These are phyloP conservation scores for Drosophila seguyi DNA, from an alignment of 1,140 invertebrate species.

Conservation along the genomic window DNA sequence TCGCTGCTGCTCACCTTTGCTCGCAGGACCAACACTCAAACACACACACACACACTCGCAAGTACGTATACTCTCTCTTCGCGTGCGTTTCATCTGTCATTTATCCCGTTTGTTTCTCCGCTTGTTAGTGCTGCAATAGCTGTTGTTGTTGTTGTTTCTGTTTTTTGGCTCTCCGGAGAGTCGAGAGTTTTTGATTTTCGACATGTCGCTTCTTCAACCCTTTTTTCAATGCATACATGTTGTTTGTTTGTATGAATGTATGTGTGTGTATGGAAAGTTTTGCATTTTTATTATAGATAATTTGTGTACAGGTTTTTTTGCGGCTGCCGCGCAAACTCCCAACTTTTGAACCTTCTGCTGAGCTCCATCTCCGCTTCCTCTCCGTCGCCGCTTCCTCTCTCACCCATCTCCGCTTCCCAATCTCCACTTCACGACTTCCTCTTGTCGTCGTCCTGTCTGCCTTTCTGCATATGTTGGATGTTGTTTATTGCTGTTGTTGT, in stretches of 20 bases:
- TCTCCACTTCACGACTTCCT: conserved; percentile 11
- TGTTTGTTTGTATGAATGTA: conserved; percentile 13
- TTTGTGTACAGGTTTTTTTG: conserved; percentile 83
- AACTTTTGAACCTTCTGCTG: conserved; percentile 61
- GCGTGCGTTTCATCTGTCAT: conserved; percentile 69
- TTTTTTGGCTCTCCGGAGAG: conserved; percentile 71
- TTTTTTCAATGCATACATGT: conserved; percentile 57
- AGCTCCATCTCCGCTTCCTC: conserved; percentile 24
- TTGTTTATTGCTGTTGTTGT: conserved; percentile 41
- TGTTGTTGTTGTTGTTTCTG: conserved; percentile 2
- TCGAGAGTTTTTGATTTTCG: conserved; percentile 80
- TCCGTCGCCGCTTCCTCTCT: conserved; percentile 11
- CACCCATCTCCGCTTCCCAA: conserved; percentile 1
- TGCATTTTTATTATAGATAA: conserved; percentile 84
- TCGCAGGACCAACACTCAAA: conserved; percentile 25
- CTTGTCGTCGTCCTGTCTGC: conserved; percentile 46
- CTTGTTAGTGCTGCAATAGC: conserved; percentile 45
- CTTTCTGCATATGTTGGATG: conserved; percentile 54
- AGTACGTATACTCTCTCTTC: conserved; percentile 37
- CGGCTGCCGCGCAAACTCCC: conserved; percentile 78
- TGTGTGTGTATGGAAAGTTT: conserved; percentile 64
- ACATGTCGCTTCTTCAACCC: conserved; percentile 76
- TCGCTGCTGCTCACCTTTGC: conserved; percentile 57
- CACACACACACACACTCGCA: conserved; percentile 10
- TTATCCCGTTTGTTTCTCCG: conserved; percentile 55